Conservation (phyloP, 2,113 vertebrate species). For the Gopherus evgoodei region DNA sequence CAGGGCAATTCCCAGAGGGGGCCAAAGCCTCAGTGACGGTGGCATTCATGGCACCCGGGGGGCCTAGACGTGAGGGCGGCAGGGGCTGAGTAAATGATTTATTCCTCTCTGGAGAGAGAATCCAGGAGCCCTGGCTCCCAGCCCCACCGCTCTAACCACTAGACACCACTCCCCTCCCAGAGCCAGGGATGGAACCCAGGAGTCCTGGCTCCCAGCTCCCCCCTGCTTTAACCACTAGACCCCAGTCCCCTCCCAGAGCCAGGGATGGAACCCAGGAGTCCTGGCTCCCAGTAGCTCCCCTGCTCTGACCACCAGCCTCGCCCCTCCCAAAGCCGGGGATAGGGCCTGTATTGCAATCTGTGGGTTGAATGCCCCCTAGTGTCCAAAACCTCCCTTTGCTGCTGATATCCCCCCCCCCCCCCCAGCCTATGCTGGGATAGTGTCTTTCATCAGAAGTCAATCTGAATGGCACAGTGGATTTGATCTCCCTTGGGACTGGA, state of each 20-base stretch:
- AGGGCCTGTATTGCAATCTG: not conserved
- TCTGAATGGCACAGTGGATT: not conserved
- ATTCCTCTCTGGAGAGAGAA: too few relatives aligned
- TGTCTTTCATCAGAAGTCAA: not conserved
- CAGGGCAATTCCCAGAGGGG: not conserved
- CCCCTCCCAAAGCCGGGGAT: not conserved
- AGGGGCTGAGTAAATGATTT: too few relatives aligned
- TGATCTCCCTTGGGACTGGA: not conserved
- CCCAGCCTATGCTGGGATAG: not conserved
- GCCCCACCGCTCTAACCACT: not conserved
- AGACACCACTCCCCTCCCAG: not conserved
- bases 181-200: not conserved
- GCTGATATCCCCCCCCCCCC: fast-evolving
- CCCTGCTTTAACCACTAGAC: too few relatives aligned
- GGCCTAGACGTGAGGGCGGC: too few relatives aligned
- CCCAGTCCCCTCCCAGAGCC: too few relatives aligned
- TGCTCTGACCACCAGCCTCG: too few relatives aligned
- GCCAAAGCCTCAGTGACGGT: not conserved
- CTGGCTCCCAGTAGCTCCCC: too few relatives aligned
- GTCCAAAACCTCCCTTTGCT: not conserved
- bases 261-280: too few relatives aligned
- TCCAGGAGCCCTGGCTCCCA: not conserved
- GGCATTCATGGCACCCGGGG: too few relatives aligned
- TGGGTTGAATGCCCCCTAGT: not conserved
- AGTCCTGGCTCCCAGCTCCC: not conserved